Evolutionary conservation across 2,113 vertebrate species (phyloP).

Genomic region (Probosciger aterrimus): DNA sequence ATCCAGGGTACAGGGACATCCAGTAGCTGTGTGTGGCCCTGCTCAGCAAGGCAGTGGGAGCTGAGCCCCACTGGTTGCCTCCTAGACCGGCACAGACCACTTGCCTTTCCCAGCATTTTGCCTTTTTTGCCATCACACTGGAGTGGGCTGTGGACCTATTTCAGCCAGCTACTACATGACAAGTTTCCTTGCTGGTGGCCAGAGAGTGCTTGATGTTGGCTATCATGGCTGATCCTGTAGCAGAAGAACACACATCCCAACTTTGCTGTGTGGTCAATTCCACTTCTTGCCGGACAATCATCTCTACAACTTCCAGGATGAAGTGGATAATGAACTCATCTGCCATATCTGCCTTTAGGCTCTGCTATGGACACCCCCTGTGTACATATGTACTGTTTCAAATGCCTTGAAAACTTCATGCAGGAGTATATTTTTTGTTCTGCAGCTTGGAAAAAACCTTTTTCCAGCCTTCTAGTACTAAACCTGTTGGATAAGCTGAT

Average conservation of each 20-base stretch:
- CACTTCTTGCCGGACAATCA: constrained; percentile 78
- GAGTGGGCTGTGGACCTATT: background rate
- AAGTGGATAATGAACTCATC: constrained; percentile 80
- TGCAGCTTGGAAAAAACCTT: constrained; percentile 75
- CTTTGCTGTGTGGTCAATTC: constrained; percentile 75
- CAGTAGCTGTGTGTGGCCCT: background rate
- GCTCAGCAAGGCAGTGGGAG: background rate
- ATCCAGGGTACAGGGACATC: background rate
- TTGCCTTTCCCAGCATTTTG: background rate
- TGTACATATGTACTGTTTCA: constrained; percentile 80
- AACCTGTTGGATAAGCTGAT: constrained; percentile 82
- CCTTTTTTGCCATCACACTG: background rate
- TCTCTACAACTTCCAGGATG: constrained; percentile 82
- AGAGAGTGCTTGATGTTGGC: background rate
- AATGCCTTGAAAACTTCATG: constrained; percentile 81
- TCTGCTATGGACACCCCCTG: constrained; percentile 80
- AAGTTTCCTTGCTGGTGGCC: background rate
- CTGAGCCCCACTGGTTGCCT: background rate
- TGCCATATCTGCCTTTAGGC: constrained; percentile 84
- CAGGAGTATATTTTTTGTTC: constrained; percentile 83
- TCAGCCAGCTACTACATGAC: background rate
- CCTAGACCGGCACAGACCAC: background rate
- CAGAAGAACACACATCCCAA: background rate
- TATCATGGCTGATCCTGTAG: constrained; percentile 64
- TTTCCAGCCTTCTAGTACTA: constrained; percentile 77